phyloP scores from a whole-genome alignment of 2,888 invertebrate genomes.

The Sesamia inferens region DNA sequence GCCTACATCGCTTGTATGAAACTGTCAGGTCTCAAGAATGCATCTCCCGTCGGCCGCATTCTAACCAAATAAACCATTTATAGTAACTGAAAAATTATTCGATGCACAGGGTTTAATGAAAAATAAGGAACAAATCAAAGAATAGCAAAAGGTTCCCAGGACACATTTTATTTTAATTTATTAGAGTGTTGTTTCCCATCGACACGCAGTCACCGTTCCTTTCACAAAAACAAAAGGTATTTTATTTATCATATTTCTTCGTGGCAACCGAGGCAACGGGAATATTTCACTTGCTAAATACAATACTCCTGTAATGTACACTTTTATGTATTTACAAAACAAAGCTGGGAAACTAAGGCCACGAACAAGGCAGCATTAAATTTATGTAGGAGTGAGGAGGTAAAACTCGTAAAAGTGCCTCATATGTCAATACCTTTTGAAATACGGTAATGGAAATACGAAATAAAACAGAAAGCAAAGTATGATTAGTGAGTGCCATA shows the following conservation, averaged over 20 bases:
- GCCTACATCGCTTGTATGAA: neutral
- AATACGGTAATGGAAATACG: constrained; percentile 90
- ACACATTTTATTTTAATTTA: constrained; percentile 50
- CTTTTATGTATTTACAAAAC: constrained; percentile 67
- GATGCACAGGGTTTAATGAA: neutral
- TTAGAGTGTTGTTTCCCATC: constrained; percentile 51
- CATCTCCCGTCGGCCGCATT: neutral
- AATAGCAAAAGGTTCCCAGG: neutral
- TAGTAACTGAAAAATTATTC: neutral
- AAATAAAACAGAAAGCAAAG: constrained; percentile 90
- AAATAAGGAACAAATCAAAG: constrained; percentile 1
- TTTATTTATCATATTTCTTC: constrained; percentile 54
- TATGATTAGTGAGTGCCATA: constrained; percentile 89
- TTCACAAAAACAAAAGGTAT: constrained; percentile 56
- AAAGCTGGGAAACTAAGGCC: constrained; percentile 69
- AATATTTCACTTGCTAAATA: constrained; percentile 59
- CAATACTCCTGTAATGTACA: constrained; percentile 59
- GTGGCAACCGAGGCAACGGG: constrained; percentile 35
- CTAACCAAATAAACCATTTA: neutral
- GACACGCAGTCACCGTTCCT: constrained; percentile 46
- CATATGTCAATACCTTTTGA: constrained; percentile 90
- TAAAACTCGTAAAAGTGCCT: constrained; percentile 89
- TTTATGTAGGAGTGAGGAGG: constrained; percentile 80
- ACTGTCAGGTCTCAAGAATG: neutral
- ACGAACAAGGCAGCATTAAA: constrained; percentile 82